Evolutionary conservation across 2,888 invertebrate genomes (phyloP).

Genomic region (Andrena camellia): DNA sequence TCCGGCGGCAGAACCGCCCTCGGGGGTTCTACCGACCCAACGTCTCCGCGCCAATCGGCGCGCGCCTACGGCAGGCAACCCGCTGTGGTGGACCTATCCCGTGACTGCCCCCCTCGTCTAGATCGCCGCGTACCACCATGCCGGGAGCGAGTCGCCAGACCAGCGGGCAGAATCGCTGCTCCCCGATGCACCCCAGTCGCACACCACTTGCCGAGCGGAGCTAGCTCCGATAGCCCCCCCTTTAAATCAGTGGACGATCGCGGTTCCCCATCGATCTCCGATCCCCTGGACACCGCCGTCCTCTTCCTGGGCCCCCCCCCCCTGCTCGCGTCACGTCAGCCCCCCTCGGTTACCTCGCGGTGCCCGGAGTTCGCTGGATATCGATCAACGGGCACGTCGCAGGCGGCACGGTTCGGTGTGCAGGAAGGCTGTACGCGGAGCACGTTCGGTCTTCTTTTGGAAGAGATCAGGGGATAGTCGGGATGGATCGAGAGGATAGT

Average conservation of each 20-base stretch:
- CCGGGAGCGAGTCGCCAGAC: slow-evolving; percentile 64
- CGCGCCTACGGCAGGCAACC: slow-evolving; percentile 33
- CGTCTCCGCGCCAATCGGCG: slow-evolving; percentile 67
- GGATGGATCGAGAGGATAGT: slow-evolving; percentile 36
- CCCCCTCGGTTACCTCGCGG: not conserved
- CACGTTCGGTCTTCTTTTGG: not conserved
- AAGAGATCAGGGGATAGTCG: not conserved
- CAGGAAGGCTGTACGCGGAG: not conserved
- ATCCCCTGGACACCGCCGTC: slow-evolving; percentile 5
- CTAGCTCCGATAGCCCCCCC: slow-evolving; percentile 55
- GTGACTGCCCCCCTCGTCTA: slow-evolving; percentile 35
- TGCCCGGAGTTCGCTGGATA: not conserved
- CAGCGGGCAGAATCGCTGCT: slow-evolving; percentile 58
- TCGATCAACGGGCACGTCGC: slow-evolving; percentile 8
- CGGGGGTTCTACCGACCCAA: slow-evolving; percentile 60
- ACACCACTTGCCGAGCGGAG: slow-evolving; percentile 64
- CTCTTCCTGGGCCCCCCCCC: not conserved
- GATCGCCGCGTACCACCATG: slow-evolving; percentile 45
- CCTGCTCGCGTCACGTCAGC: not conserved
- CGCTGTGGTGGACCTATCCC: slow-evolving; percentile 58
- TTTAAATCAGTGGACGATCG: slow-evolving; percentile 30
- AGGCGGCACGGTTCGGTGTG: not conserved
- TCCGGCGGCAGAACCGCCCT: slow-evolving; percentile 74
- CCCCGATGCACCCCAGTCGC: slow-evolving; percentile 70
- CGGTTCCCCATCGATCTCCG: slow-evolving; percentile 25